phyloP scores from a whole-genome alignment of 2,888 invertebrate species.

The Sinohyriopsis cumingii region DNA sequence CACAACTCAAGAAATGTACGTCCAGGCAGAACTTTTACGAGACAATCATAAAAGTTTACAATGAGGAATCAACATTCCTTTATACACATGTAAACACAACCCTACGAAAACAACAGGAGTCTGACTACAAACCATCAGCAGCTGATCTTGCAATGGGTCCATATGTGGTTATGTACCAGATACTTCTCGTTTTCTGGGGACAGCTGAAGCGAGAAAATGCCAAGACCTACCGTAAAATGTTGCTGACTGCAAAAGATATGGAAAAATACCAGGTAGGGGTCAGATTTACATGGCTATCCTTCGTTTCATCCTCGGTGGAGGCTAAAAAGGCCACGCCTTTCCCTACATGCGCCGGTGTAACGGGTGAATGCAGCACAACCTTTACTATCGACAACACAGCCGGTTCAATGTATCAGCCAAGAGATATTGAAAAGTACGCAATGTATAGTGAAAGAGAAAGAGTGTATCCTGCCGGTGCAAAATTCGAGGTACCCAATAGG shows the following conservation, averaged over 20 bases:
- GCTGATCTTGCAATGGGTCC: slow-evolving; percentile 20
- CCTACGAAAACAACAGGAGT: slow-evolving; percentile 9
- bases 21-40: slow-evolving; percentile 9
- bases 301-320: slow-evolving; percentile 19
- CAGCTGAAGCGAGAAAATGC: slow-evolving; percentile 4
- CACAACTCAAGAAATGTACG: slow-evolving; percentile 1
- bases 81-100: slow-evolving; percentile 18
- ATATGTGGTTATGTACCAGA: slow-evolving; percentile 18
- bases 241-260: slow-evolving; percentile 4
- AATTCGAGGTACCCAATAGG: too few species aligned
- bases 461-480: too few species aligned
- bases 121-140: slow-evolving; percentile 16
- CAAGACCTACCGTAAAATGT: slow-evolving; percentile 17
- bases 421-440: too few species aligned
- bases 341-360: slow-evolving; percentile 13
- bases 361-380: neutral
- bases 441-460: too few species aligned
- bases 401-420: neutral
- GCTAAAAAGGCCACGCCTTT: slow-evolving; percentile 11
- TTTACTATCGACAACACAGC: neutral
- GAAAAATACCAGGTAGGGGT: slow-evolving; percentile 13
- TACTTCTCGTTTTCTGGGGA: slow-evolving; percentile 12
- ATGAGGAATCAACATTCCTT: slow-evolving; percentile 12
- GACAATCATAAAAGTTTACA: slow-evolving; percentile 12
- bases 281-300: slow-evolving; percentile 16